These are phyloP conservation scores for Ispidina lecontei DNA, from an alignment of 2,797 vertebrate species.

Conservation along the genomic window DNA sequence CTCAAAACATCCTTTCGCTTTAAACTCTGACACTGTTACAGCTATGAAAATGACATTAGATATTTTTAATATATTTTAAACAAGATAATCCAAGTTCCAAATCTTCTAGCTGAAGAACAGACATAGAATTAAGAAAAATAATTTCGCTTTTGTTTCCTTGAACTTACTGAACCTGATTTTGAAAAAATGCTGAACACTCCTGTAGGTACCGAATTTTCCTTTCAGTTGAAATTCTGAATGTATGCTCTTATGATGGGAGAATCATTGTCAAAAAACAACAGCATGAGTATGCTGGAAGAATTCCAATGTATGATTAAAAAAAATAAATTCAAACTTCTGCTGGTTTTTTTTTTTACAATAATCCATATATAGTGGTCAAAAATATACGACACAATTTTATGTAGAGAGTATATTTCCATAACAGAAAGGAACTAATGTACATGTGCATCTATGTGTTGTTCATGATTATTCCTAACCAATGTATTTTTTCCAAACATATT, in stretches of 20 bases:
- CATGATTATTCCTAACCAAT: background rate
- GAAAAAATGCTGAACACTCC: background rate
- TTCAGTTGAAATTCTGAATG: background rate
- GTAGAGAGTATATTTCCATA: background rate
- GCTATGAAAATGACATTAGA: background rate
- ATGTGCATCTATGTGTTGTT: background rate
- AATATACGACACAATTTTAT: background rate
- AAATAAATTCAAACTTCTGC: background rate
- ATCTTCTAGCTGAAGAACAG: background rate
- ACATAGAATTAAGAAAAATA: background rate
- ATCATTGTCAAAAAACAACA: accelerated
- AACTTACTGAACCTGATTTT: background rate
- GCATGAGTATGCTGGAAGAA: background rate
- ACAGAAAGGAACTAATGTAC: background rate
- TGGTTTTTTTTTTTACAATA: background rate
- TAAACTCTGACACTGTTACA: background rate
- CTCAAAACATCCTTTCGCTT: background rate
- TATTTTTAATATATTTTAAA: background rate
- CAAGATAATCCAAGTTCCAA: background rate
- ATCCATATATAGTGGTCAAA: background rate
- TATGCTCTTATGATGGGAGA: background rate
- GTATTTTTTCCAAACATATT: background rate
- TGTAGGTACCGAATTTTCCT: background rate
- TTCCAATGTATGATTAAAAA: background rate
- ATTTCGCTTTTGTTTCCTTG: background rate